phyloP scores from a whole-genome alignment of 2,888 invertebrate genomes.

The Tenthredo distinguenda region DNA sequence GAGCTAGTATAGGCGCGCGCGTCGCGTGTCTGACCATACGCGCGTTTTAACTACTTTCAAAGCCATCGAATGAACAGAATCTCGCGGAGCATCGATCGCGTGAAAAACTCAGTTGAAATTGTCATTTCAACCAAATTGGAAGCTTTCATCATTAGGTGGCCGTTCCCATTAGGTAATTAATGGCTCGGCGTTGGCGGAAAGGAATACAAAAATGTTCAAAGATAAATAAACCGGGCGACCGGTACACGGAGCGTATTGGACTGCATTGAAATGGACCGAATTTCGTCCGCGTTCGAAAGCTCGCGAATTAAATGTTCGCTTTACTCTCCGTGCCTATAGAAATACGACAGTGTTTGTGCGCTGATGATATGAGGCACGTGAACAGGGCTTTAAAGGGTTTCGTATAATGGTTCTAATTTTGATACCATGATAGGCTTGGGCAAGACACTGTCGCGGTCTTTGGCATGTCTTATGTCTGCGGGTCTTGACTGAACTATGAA shows the following conservation, averaged over 20 bases:
- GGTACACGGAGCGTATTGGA: not conserved
- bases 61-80: not conserved
- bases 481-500: conserved; percentile 15
- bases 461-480: not conserved
- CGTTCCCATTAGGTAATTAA: conserved; percentile 35
- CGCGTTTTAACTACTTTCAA: not conserved
- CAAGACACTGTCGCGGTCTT: not conserved
- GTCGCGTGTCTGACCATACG: conserved; percentile 4
- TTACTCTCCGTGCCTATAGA: not conserved
- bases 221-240: conserved; percentile 18
- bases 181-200: not conserved
- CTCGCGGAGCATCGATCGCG: conserved; percentile 16
- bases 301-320: not conserved
- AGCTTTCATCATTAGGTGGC: not conserved
- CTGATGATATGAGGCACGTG: conserved; percentile 15
- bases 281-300: not conserved
- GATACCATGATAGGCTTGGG: not conserved
- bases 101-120: conserved; percentile 23
- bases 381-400: conserved; percentile 18
- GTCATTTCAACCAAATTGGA: conserved; percentile 38
- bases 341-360: not conserved
- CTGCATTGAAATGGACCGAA: not conserved
- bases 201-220: conserved; percentile 21
- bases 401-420: conserved; percentile 1
- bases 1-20: not conserved